A percentile compares a stretch with the other conserved stretches of the same genome.
These are phyloP conservation scores for Lathronympha strigana DNA, from an alignment of 2,888 invertebrate species.

Conservation along the genomic window DNA sequence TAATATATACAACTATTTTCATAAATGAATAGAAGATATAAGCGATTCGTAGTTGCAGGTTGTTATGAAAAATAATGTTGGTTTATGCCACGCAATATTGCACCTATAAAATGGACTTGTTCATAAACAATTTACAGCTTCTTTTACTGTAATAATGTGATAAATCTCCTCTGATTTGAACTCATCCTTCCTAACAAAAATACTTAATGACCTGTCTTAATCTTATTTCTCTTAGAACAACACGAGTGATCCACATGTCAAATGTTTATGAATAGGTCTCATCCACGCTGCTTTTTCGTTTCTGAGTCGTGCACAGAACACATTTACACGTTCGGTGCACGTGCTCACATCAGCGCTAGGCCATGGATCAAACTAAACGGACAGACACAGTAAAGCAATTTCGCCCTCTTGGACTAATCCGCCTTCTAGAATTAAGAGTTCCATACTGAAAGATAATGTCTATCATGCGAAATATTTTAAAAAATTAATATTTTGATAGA, in stretches of 20 bases:
- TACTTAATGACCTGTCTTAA: background rate
- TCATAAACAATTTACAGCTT: constrained; percentile 17
- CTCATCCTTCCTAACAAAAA: background rate
- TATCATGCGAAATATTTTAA: constrained; percentile 38
- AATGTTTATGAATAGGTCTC: constrained; percentile 25
- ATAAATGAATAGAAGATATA: constrained; percentile 25
- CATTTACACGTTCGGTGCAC: constrained; percentile 14
- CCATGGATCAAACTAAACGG: constrained; percentile 29
- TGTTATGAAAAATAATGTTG: constrained; percentile 13
- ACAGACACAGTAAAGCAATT: constrained; percentile 50
- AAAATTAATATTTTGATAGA: constrained; percentile 37
- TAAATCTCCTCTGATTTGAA: constrained; percentile 30
- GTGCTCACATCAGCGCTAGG: constrained; percentile 15
- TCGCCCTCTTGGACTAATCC: constrained; percentile 74
- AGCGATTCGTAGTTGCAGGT: constrained; percentile 22
- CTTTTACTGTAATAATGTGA: background rate
- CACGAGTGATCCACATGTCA: background rate
- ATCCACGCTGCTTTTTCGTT: constrained; percentile 13
- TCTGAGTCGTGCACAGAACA: constrained; percentile 7
- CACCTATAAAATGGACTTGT: constrained; percentile 17
- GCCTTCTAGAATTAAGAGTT: constrained; percentile 75
- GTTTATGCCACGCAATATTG: constrained; percentile 14
- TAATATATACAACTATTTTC: constrained; percentile 37
- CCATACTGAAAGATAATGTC: constrained; percentile 35
- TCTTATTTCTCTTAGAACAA: background rate